Base-by-base conservation (phyloP, 2,113 vertebrate genomes). In the Pollachius pollachius region DNA sequence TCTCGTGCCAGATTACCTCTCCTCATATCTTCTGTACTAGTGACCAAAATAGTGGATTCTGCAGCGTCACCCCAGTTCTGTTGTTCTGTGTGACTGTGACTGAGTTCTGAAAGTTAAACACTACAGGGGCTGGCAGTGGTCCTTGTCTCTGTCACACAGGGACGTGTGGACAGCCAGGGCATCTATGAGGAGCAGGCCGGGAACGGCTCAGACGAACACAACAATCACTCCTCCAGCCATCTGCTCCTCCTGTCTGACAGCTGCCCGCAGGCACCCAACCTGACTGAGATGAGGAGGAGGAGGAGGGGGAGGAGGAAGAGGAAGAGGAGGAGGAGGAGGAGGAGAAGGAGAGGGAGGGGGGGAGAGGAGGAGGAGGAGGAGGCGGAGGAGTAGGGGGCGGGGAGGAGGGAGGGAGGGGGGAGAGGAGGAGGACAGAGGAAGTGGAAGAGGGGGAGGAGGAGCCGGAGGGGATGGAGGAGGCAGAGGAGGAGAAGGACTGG, bases 181-280 rank as follows among this genome's bases (percentile, higher is more conserved):
- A n/a, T 21, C 11, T 60, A 12, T 60, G 23, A 62, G 15, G 15
- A 25, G 23, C 60, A 62, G 23, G 6, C 27, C 3, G 15, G 21
- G 13, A 62, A 62, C 5, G 27, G 60, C 15, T 5, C 41, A 48
- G 41, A 13, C 12, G 5, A 27, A 60, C n/a, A 60, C 7, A 60
- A 17, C 59, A 8, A 81, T 85, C 74, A 52, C 73, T 74, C 79
- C 81, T 84, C 75, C 63, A 70, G 66, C 79, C 84, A 79, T 87
- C 78, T 67, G 82, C 83, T 71, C 83, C 74, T 71, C 25, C 68
- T 78, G 74, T 81, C 63, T 77, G 81, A 85, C 78, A 79, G 77
- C 71, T 73, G 73, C 76, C 85, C 86, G 70, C 76, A 65, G 86
- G 79, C 4, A 62, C 21, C 70, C 69, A 80, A 68, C 81, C 78